Conservation (phyloP, 2,797 vertebrate species). For the Erpetoichthys calabaricus region DNA sequence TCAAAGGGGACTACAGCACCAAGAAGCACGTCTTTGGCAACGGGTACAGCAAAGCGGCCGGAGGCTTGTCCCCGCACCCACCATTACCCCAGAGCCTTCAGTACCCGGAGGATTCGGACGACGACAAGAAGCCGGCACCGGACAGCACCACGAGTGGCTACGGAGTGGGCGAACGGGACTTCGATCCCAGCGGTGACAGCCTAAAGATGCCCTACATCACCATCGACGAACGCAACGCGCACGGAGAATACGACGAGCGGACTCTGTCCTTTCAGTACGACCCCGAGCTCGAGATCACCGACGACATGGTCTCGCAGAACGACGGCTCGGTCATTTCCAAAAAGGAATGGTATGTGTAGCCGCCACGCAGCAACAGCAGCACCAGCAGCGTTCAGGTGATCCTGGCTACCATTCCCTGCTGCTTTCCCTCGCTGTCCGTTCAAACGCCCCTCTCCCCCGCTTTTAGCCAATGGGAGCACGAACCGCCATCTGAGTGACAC, state of each 20-base stretch:
- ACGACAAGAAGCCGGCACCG: constrained; percentile 86
- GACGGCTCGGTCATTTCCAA: constrained; percentile 98
- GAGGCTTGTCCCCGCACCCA: constrained; percentile 71
- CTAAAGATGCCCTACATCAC: constrained; percentile 95
- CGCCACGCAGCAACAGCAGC: constrained; percentile 24
- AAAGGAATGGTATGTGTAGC: constrained; percentile 98
- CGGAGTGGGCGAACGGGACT: constrained; percentile 72
- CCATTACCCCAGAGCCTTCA: constrained; percentile 87
- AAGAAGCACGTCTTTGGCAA: constrained; percentile 96
- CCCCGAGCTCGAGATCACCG: constrained; percentile 79
- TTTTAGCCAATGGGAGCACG: constrained; percentile 13
- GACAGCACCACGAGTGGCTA: constrained; percentile 62
- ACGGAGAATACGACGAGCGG: constrained; percentile 72
- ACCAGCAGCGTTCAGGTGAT: no score
- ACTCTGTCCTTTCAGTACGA: constrained; percentile 93
- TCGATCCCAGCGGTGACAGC: constrained; percentile 63
- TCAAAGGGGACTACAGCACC: constrained; percentile 98
- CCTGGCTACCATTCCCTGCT: background rate
- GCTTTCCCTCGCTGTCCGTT: constrained; percentile 1
- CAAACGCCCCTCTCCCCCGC: background rate
- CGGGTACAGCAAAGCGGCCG: constrained; percentile 83
- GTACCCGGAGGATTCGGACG: constrained; percentile 88
- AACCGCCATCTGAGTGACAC: no score
- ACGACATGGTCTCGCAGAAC: constrained; percentile 96
- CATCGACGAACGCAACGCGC: constrained; percentile 81